phyloP scores from a whole-genome alignment of 2,113 vertebrate species.

The Anolis sagrei region DNA sequence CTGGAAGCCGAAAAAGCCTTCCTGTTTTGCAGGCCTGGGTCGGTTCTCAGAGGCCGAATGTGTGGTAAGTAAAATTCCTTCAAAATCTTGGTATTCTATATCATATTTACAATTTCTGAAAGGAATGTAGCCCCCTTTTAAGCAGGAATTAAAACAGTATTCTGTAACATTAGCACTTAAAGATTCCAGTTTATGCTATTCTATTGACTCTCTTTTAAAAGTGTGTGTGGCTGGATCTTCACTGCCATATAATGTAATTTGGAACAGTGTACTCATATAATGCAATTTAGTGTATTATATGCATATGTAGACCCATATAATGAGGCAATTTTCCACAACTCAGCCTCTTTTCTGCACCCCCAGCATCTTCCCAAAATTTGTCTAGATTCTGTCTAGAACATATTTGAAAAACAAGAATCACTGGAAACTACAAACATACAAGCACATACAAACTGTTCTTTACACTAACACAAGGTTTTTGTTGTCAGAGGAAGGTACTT shows the following conservation, averaged over 20 bases:
- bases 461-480: neutral
- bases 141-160: constrained; percentile 13
- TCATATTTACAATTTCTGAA: constrained; percentile 1
- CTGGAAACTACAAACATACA: neutral
- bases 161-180: constrained; percentile 1
- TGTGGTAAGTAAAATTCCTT: constrained; percentile 85
- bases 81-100: neutral
- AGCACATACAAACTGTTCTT: neutral
- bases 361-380: neutral
- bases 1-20: constrained; percentile 88
- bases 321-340: neutral
- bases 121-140: neutral
- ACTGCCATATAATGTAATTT: too few relatives aligned
- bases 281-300: too few relatives aligned
- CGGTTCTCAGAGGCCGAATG: constrained; percentile 92
- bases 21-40: constrained; percentile 93
- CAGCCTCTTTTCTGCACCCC: too few relatives aligned
- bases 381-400: neutral
- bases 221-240: too few relatives aligned
- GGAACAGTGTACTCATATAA: too few relatives aligned
- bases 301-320: too few relatives aligned
- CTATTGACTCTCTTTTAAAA: too few relatives aligned
- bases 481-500: neutral
- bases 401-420: neutral
- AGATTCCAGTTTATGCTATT: neutral